Evolutionary conservation across 1,140 invertebrate species (phyloP).

Genomic region (Drosophila erecta): DNA sequence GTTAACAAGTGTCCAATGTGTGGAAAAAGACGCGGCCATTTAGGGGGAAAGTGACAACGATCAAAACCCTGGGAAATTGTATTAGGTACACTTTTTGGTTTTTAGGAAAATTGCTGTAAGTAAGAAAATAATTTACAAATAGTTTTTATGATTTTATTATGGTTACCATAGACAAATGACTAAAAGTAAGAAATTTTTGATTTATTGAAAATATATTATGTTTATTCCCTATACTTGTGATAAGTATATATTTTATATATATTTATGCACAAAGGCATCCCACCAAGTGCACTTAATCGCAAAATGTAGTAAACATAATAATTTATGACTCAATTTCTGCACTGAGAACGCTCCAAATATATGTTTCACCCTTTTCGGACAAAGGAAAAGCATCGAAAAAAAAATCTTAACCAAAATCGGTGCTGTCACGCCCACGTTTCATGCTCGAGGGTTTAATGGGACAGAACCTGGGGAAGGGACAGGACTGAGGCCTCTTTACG

Average conservation of each 20-base stretch:
- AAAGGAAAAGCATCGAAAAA: constrained; percentile 13
- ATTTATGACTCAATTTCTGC: constrained; percentile 75
- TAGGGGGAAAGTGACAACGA: constrained; percentile 32
- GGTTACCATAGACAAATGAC: too few relatives aligned
- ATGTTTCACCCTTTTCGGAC: constrained; percentile 23
- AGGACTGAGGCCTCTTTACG: constrained; percentile 57
- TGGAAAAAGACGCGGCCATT: constrained; percentile 34
- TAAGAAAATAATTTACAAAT: neutral
- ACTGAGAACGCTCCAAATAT: constrained; percentile 27
- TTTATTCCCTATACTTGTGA: neutral
- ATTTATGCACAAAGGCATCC: constrained; percentile 3
- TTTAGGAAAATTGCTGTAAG: neutral
- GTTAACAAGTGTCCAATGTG: constrained; percentile 54
- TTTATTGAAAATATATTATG: neutral
- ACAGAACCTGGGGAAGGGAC: constrained; percentile 1
- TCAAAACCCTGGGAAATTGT: constrained; percentile 60
- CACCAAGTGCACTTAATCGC: constrained; percentile 22
- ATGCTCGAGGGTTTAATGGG: constrained; percentile 24
- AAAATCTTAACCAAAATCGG: constrained; percentile 53
- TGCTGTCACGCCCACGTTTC: constrained; percentile 67
- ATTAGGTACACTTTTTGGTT: neutral
- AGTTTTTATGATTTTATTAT: neutral
- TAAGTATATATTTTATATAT: constrained; percentile 2
- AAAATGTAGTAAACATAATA: constrained; percentile 68
- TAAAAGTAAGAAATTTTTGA: too few relatives aligned